Percentiles rank a stretch among this genome's conserved stretches.
phyloP scores from a whole-genome alignment of 2,797 vertebrate genomes.

The Cuculus canorus region DNA sequence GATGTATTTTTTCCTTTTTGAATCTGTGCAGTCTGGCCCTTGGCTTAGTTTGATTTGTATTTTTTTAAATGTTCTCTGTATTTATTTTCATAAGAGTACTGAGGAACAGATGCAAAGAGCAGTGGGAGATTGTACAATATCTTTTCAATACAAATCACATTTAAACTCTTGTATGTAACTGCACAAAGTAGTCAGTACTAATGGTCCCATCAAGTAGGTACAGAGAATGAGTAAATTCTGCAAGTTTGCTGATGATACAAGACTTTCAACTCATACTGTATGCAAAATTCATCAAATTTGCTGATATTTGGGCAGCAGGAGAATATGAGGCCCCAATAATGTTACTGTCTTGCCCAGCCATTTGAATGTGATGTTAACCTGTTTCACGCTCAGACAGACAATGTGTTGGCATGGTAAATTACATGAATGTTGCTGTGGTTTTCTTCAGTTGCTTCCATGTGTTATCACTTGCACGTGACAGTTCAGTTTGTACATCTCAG shows the following conservation, averaged over 20 bases:
- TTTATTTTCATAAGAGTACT: constrained; percentile 37
- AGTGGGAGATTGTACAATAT: neutral
- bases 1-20: constrained; percentile 7
- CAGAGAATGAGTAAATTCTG: neutral
- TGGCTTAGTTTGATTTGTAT: constrained; percentile 16
- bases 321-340: neutral
- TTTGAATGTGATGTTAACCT: neutral
- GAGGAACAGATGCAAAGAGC: constrained; percentile 31
- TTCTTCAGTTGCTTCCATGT: neutral
- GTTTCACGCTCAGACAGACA: neutral
- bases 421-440: neutral
- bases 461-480: neutral
- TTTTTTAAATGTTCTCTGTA: constrained; percentile 16
- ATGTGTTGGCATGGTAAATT: neutral
- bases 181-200: neutral
- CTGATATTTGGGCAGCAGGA: neutral
- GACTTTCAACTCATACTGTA: neutral
- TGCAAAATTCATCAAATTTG: neutral
- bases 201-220: neutral
- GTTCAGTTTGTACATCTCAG: neutral
- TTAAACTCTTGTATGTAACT: neutral
- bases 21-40: constrained; percentile 17
- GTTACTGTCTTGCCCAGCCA: neutral
- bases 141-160: neutral
- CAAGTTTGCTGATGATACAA: neutral